Percentiles rank a stretch among this genome's conserved stretches.
Conservation (phyloP, 2,888 invertebrate species). For the Protonemura montana region DNA sequence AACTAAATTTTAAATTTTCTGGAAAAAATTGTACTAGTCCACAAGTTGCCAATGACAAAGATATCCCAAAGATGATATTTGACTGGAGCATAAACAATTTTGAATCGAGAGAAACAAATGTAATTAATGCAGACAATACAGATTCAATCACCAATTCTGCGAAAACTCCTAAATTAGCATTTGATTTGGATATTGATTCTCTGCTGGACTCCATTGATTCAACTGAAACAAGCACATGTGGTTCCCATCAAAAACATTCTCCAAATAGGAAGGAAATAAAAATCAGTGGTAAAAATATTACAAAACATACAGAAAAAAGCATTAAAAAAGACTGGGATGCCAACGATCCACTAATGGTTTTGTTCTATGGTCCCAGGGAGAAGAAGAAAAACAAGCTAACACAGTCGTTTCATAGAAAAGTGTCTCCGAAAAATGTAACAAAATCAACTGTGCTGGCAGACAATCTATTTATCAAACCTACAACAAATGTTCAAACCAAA, state of each 20-base stretch:
- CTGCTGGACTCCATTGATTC: not conserved
- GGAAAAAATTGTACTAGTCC: too few relatives aligned
- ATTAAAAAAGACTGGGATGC: not conserved
- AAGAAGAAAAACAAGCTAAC: not conserved
- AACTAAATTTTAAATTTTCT: too few relatives aligned
- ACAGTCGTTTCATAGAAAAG: not conserved
- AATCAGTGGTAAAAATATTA: not conserved
- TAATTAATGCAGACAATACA: not conserved
- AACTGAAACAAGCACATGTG: not conserved
- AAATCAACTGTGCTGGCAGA: not conserved
- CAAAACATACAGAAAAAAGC: not conserved
- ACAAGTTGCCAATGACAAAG: not conserved
- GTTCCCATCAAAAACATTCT: not conserved
- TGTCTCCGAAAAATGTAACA: not conserved
- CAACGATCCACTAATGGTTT: conserved; percentile 24
- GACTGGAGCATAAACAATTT: not conserved
- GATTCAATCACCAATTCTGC: not conserved
- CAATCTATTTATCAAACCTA: not conserved
- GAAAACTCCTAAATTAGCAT: not conserved
- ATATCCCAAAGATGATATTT: not conserved
- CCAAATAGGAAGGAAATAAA: not conserved
- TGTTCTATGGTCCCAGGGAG: conserved; percentile 13
- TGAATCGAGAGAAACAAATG: not conserved
- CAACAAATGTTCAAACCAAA: not conserved
- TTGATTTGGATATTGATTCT: conserved; percentile 1